Evolutionary conservation across 2,113 vertebrate genomes (phyloP).

Genomic region (Rynchops niger): DNA sequence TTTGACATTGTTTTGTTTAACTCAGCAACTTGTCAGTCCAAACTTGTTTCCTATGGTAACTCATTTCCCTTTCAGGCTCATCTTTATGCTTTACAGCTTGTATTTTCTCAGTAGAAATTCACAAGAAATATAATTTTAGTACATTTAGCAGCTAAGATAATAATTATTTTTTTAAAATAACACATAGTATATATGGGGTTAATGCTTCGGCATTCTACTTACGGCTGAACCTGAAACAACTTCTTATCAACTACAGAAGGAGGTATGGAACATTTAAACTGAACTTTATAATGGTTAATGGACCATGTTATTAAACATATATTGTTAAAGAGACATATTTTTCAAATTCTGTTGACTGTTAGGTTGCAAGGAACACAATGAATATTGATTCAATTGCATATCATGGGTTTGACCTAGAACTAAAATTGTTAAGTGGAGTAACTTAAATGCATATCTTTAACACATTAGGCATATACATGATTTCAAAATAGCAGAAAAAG

Average conservation of each 20-base stretch:
- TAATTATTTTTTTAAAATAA: neutral
- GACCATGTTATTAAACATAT: constrained; percentile 46
- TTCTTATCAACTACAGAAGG: neutral
- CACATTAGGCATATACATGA: neutral
- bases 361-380: neutral
- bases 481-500: neutral
- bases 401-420: neutral
- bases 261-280: constrained; percentile 7
- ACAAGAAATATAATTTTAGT: neutral
- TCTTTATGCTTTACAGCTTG: neutral
- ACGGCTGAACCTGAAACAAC: neutral
- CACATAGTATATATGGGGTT: neutral
- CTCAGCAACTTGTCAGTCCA: neutral
- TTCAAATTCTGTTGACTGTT: neutral
- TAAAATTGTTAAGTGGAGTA: neutral
- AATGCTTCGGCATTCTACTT: constrained; percentile 5
- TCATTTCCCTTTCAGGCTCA: neutral
- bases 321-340: neutral
- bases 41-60: neutral
- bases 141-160: neutral
- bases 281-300: constrained; percentile 33
- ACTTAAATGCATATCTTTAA: neutral
- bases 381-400: neutral
- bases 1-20: neutral
- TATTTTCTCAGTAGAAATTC: neutral